phyloP scores from a whole-genome alignment of 1,140 invertebrate genomes.

The Hypothenemus hampei region DNA sequence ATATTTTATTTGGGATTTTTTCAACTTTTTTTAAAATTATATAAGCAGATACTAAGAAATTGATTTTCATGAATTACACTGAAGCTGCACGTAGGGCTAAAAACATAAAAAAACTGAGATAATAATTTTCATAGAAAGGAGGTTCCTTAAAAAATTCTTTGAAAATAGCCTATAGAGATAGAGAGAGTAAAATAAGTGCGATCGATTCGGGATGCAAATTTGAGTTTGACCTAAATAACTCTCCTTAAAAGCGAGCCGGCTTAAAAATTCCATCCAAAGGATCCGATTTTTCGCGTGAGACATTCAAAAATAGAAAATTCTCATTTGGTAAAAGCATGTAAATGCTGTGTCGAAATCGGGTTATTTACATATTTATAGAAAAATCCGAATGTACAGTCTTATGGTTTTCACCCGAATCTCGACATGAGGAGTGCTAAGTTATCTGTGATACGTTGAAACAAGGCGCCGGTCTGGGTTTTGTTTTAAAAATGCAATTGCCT shows the following conservation, averaged over 20 bases:
- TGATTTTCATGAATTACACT: too few species aligned
- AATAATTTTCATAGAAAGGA: too few species aligned
- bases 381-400: constrained; percentile 15
- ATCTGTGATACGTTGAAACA: background rate
- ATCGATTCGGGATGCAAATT: background rate
- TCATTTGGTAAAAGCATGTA: constrained; percentile 21
- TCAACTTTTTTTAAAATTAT: too few species aligned
- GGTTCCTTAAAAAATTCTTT: too few species aligned
- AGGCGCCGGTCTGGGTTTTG: too few species aligned
- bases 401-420: background rate
- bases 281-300: background rate
- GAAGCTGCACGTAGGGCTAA: too few species aligned
- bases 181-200: too few species aligned
- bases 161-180: too few species aligned
- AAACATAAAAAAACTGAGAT: background rate
- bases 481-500: constrained; percentile 38
- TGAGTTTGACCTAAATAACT: background rate
- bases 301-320: constrained; percentile 1
- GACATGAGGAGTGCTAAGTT: background rate
- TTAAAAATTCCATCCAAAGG: background rate
- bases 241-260: background rate
- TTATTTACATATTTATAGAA: constrained; percentile 25
- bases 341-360: background rate
- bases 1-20: too few species aligned
- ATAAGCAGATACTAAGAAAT: too few species aligned